These are phyloP conservation scores for Sinella curviseta DNA, from an alignment of 1,140 invertebrate species.

Conservation along the genomic window DNA sequence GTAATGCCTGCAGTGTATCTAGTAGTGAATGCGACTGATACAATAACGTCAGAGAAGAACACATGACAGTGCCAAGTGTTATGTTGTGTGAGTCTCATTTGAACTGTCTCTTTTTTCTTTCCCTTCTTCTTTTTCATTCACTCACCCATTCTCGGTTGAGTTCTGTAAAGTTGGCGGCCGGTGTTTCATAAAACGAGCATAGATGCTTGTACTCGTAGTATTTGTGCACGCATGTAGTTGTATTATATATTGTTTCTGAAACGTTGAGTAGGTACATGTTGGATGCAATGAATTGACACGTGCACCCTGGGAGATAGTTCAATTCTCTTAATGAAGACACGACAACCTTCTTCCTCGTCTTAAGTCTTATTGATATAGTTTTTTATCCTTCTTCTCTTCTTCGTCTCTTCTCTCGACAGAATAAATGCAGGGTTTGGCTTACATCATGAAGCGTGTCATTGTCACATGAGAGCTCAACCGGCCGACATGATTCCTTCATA, in stretches of 20 bases:
- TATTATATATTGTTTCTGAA: no score
- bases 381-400: neutral
- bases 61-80: slow-evolving; percentile 16
- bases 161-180: neutral
- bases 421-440: slow-evolving; percentile 1
- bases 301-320: slow-evolving; percentile 32
- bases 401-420: neutral
- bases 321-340: slow-evolving; percentile 33
- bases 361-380: no score
- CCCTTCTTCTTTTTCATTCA: no score
- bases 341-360: slow-evolving; percentile 2
- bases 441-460: slow-evolving; percentile 37
- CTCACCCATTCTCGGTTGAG: no score
- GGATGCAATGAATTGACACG: slow-evolving; percentile 38
- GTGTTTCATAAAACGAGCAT: no score
- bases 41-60: neutral
- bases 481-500: neutral
- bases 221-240: neutral
- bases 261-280: neutral
- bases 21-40: slow-evolving; percentile 9
- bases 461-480: slow-evolving; percentile 30
- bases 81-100: neutral
- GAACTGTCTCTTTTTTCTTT: neutral
- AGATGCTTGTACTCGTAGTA: neutral
- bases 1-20: no score